Conservation (phyloP, 1,140 invertebrate genomes). For the Neodiprion virginianus region DNA sequence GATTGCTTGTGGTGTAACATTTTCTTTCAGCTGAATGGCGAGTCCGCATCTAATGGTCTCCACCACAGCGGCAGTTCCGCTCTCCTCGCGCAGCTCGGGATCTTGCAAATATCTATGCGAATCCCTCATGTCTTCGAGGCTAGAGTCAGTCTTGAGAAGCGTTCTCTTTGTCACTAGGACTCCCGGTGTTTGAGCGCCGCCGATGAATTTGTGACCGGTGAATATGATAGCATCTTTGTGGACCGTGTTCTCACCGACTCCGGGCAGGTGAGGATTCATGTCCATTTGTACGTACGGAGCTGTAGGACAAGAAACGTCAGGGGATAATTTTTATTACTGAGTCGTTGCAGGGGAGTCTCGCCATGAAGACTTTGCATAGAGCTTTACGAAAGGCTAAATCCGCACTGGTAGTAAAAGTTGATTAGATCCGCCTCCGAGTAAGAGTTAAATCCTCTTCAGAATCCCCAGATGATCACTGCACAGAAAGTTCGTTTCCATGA, state of each 20-base stretch:
- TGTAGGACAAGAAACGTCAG: constrained; percentile 41
- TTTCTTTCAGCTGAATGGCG: constrained; percentile 86
- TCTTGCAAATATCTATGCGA: constrained; percentile 54
- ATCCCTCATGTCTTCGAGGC: constrained; percentile 55
- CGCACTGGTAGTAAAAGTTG: too few species aligned
- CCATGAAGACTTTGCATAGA: too few species aligned
- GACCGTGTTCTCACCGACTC: constrained; percentile 72
- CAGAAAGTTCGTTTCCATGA: too few species aligned
- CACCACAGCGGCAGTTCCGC: constrained; percentile 83
- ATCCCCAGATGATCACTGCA: too few species aligned
- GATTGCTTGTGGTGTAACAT: constrained; percentile 77
- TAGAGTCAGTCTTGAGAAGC: constrained; percentile 59
- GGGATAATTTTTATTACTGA: neutral
- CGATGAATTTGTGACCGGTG: constrained; percentile 90
- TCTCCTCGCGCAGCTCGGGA: constrained; percentile 78
- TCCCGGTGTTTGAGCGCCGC: constrained; percentile 86
- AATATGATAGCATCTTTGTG: constrained; percentile 92
- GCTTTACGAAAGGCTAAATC: too few species aligned
- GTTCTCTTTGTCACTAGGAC: constrained; percentile 64
- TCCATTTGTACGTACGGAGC: constrained; percentile 83
- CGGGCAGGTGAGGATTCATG: constrained; percentile 82
- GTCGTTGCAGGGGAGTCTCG: neutral
- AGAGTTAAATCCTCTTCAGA: too few species aligned
- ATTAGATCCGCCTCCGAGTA: too few species aligned
- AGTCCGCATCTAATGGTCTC: constrained; percentile 86